Evolutionary conservation across 2,888 invertebrate genomes (phyloP).

Genomic region (Lasioglossum leucozonium): DNA sequence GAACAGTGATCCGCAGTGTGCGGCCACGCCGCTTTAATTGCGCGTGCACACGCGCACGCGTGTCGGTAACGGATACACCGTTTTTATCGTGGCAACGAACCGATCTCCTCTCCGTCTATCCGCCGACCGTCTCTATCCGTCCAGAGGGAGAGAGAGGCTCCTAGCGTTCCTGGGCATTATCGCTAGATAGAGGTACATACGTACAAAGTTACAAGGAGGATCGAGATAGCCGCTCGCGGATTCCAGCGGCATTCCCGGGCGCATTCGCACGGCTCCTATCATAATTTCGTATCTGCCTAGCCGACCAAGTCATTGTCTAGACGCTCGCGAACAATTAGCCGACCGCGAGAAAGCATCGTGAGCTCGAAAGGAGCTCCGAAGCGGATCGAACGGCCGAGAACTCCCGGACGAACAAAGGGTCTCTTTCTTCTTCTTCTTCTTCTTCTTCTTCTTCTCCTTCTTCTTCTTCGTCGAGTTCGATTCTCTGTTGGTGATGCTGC

Average conservation of each 20-base stretch:
- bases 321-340: constrained; percentile 45
- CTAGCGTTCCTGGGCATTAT: constrained; percentile 20
- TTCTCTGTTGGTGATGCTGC: constrained; percentile 26
- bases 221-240: constrained; percentile 38
- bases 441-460: background rate
- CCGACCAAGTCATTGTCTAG: constrained; percentile 51
- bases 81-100: constrained; percentile 55
- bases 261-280: constrained; percentile 56
- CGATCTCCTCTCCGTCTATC: constrained; percentile 13
- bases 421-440: constrained; percentile 10
- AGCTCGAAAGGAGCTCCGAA: background rate
- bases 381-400: constrained; percentile 52
- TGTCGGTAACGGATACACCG: constrained; percentile 60
- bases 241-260: constrained; percentile 45
- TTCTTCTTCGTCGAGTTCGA: constrained; percentile 22
- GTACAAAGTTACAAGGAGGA: constrained; percentile 38
- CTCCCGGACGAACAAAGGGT: constrained; percentile 55
- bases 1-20: constrained; percentile 75
- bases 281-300: constrained; percentile 42
- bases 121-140: background rate
- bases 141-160: background rate
- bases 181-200: constrained; percentile 15
- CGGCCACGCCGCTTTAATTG: constrained; percentile 72
- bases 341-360: constrained; percentile 42
- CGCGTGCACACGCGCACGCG: constrained; percentile 62